phyloP scores from a whole-genome alignment of 2,113 vertebrate species.

The Lampris incognitus region DNA sequence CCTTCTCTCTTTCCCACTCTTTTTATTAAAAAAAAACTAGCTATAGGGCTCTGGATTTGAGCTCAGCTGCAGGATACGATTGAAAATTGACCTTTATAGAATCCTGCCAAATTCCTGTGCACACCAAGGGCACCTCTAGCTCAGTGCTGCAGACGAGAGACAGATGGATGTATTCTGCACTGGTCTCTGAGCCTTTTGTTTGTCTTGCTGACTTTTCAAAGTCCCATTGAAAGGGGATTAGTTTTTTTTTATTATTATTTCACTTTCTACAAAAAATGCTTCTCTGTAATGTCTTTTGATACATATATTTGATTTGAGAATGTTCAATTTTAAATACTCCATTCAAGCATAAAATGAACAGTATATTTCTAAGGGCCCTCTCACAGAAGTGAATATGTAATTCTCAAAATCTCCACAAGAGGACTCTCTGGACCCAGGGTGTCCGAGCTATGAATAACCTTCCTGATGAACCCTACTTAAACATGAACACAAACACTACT shows the following conservation, averaged over 20 bases:
- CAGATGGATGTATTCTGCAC: slow-evolving; percentile 50
- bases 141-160: slow-evolving; percentile 37
- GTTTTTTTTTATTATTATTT: no score
- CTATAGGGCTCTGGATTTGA: slow-evolving; percentile 1
- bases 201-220: slow-evolving; percentile 65
- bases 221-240: slow-evolving; percentile 45
- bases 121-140: slow-evolving; percentile 35
- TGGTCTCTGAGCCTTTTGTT: slow-evolving; percentile 59
- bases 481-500: slow-evolving; percentile 25
- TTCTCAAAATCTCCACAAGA: slow-evolving; percentile 61
- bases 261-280: slow-evolving; percentile 8
- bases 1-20: no score
- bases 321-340: neutral
- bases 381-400: slow-evolving; percentile 25
- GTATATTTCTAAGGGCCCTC: neutral
- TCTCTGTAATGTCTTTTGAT: slow-evolving; percentile 11
- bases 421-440: slow-evolving; percentile 52
- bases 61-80: slow-evolving; percentile 28
- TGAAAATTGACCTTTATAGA: slow-evolving; percentile 42
- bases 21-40: no score
- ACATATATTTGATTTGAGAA: slow-evolving; percentile 25
- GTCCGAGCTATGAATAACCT: neutral
- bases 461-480: slow-evolving; percentile 3
- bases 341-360: neutral
- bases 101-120: slow-evolving; percentile 43